A percentile compares a stretch with the other conserved stretches of the same genome.
Evolutionary conservation across 1,140 invertebrate species (phyloP).

Genomic region (Pseudomyrmex sp.): DNA sequence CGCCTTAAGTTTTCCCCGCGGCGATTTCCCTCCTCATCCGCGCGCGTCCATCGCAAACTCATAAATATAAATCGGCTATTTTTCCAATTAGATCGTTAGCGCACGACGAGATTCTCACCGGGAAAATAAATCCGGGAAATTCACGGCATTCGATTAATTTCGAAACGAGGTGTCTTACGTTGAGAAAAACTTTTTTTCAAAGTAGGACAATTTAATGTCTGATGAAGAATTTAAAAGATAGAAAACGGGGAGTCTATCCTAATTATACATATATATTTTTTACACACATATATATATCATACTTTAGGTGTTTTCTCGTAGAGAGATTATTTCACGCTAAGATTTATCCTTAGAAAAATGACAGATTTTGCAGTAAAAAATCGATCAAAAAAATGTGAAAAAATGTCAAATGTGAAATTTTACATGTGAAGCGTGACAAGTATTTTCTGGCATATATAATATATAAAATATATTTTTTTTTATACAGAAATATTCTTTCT

Average conservation of each 20-base stretch:
- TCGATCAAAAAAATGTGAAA: not conserved
- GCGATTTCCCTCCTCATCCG: not conserved
- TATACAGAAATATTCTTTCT: not conserved
- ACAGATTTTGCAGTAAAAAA: not conserved
- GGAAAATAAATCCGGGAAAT: not conserved
- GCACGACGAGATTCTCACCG: slow-evolving; percentile 21
- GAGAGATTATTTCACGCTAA: not conserved
- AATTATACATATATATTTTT: too few relatives aligned
- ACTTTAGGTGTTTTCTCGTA: slow-evolving; percentile 19
- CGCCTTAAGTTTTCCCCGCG: slow-evolving; percentile 1
- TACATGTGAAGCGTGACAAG: not conserved
- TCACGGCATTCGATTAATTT: slow-evolving; percentile 48
- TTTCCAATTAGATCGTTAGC: slow-evolving; percentile 76
- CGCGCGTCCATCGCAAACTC: slow-evolving; percentile 63
- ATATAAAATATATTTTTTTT: too few relatives aligned
- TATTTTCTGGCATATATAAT: not conserved
- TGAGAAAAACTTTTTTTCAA: slow-evolving; percentile 6
- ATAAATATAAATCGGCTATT: slow-evolving; percentile 84
- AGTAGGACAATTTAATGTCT: slow-evolving; percentile 45
- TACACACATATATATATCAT: not conserved
- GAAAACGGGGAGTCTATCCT: not conserved
- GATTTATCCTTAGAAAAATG: not conserved
- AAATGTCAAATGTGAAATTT: not conserved
- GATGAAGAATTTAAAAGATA: slow-evolving; percentile 22
- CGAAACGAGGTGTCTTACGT: not conserved